Conservation (phyloP, 2,113 vertebrate genomes). For the Rana temporaria region DNA sequence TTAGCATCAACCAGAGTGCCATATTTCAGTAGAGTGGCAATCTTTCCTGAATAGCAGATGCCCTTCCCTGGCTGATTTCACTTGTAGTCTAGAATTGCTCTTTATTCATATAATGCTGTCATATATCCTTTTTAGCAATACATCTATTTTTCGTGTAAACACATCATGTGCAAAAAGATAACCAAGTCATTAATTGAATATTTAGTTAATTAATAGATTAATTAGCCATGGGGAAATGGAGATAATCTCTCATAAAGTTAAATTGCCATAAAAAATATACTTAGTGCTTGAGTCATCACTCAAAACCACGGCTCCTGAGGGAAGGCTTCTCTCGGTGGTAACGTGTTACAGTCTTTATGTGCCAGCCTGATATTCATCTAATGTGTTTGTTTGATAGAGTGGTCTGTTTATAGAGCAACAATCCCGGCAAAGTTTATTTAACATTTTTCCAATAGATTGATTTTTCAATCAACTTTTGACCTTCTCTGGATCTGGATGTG, state of each 20-base stretch:
- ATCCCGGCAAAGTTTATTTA: conserved; percentile 45
- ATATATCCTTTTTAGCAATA: neutral
- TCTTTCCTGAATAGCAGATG: too few relatives aligned
- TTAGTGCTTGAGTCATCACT: neutral
- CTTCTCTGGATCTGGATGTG: conserved; percentile 44
- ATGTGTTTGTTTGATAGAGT: conserved; percentile 37
- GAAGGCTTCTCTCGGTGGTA: neutral
- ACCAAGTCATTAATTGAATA: conserved; percentile 29
- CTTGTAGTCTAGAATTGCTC: too few relatives aligned
- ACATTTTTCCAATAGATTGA: conserved; percentile 54
- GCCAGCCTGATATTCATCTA: neutral
- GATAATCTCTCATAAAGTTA: conserved; percentile 35
- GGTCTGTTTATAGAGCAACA: conserved; percentile 35
- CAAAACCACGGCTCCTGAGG: neutral
- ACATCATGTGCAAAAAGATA: conserved; percentile 10
- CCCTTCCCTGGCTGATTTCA: too few relatives aligned
- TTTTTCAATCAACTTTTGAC: conserved; percentile 54
- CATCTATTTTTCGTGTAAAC: conserved; percentile 12
- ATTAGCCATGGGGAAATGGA: conserved; percentile 18
- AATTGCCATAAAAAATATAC: conserved; percentile 19
- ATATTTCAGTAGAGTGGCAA: too few relatives aligned
- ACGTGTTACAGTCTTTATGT: neutral
- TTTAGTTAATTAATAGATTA: conserved; percentile 36
- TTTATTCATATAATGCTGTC: neutral
- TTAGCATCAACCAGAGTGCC: too few relatives aligned